These are phyloP conservation scores for Lycopodina hypogea DNA, from an alignment of 37 sponge, comb jelly and placozoan genomes.

Conservation along the genomic window DNA sequence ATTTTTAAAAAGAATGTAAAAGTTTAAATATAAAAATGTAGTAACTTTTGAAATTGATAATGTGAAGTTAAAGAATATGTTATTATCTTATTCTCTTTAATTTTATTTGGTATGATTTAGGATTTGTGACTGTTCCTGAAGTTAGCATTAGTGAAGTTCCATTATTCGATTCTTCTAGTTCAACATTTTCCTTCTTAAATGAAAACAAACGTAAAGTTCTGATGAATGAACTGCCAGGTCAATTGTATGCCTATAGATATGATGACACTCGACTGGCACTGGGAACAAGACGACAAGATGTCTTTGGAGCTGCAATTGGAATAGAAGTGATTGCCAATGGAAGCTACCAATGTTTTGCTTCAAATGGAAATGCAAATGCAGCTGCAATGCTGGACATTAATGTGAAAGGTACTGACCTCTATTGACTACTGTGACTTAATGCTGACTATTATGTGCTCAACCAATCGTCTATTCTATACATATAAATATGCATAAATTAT, in stretches of 20 bases:
- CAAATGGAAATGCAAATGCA: neutral
- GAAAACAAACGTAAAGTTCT: neutral
- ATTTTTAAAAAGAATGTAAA: too few relatives aligned
- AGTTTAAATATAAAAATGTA: too few relatives aligned
- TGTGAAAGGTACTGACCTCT: neutral
- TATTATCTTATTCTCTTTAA: neutral
- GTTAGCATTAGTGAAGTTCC: neutral
- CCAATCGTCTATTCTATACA: too few relatives aligned
- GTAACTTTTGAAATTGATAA: too few relatives aligned
- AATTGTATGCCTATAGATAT: slow-evolving; percentile 35
- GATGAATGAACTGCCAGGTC: slow-evolving; percentile 10
- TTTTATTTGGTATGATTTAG: neutral
- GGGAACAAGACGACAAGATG: neutral
- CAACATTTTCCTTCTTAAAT: neutral
- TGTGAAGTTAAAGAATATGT: too few relatives aligned
- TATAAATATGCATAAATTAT: too few relatives aligned
- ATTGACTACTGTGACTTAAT: too few relatives aligned
- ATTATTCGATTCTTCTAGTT: neutral
- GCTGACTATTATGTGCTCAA: too few relatives aligned
- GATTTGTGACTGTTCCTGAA: slow-evolving; percentile 1
- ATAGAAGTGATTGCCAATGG: neutral
- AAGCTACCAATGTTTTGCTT: slow-evolving; percentile 28
- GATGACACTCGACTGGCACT: slow-evolving; percentile 2
- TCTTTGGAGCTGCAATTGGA: slow-evolving; percentile 21
- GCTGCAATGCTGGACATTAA: neutral